Conservation (phyloP, 1,140 invertebrate genomes). For the Elysia chlorotica region DNA sequence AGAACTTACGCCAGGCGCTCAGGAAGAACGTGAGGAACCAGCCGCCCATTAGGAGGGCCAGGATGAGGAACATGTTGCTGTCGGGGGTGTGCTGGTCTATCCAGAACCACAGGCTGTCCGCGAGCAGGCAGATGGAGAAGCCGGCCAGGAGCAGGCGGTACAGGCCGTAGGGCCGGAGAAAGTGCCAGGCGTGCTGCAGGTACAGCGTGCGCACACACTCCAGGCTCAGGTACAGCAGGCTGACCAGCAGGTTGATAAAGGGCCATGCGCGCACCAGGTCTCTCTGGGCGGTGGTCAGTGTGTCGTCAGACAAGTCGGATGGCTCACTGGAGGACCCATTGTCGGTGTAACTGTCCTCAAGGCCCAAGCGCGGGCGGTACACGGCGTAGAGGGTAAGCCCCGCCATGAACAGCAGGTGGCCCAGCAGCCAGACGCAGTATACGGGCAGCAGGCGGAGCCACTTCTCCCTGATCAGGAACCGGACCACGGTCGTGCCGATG, state of each 20-base stretch:
- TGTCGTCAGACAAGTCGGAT: not conserved
- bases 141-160: constrained; percentile 35
- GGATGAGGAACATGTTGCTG: constrained; percentile 29
- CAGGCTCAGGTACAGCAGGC: not conserved
- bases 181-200: not conserved
- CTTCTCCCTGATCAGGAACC: constrained; percentile 35
- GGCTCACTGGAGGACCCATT: not conserved
- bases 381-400: constrained; percentile 31
- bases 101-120: constrained; percentile 30
- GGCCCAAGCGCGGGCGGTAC: not conserved
- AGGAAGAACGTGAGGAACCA: constrained; percentile 40
- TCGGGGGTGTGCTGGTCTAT: constrained; percentile 1
- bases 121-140: constrained; percentile 31
- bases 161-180: constrained; percentile 31
- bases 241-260: not conserved
- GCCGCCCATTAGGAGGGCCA: constrained; percentile 38
- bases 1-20: constrained; percentile 34
- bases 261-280: not conserved
- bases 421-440: constrained; percentile 29
- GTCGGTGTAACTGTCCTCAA: not conserved
- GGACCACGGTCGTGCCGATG: constrained; percentile 26
- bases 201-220: not conserved
- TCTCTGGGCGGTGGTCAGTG: not conserved
- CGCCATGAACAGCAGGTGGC: constrained; percentile 32
- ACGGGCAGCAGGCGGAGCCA: constrained; percentile 28